Percentiles rank a stretch among this genome's conserved stretches.
These are phyloP conservation scores for Drosophila yooni DNA, from an alignment of 2,888 invertebrate genomes.

Conservation along the genomic window DNA sequence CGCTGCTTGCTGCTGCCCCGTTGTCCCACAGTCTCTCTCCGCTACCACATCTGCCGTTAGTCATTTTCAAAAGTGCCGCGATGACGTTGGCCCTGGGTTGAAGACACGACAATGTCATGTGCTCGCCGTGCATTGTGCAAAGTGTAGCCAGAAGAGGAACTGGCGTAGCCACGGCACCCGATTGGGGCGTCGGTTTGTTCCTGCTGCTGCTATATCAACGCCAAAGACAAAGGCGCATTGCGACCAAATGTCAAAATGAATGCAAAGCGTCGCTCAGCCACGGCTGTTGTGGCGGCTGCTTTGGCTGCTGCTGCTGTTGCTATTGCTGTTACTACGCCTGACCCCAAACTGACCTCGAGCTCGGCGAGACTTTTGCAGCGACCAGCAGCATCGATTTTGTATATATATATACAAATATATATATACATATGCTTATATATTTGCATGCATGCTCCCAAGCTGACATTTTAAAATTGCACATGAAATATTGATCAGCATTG, in stretches of 20 bases:
- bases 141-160: slow-evolving; percentile 36
- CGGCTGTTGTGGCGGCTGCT: slow-evolving; percentile 17
- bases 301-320: slow-evolving; percentile 9
- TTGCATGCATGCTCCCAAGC: slow-evolving; percentile 25
- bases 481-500: slow-evolving; percentile 75
- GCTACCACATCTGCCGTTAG: slow-evolving; percentile 67
- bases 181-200: slow-evolving; percentile 39
- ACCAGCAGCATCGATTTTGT: slow-evolving; percentile 64
- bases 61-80: slow-evolving; percentile 66
- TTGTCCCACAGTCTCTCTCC: not conserved
- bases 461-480: slow-evolving; percentile 66
- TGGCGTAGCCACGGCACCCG: slow-evolving; percentile 27
- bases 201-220: slow-evolving; percentile 57
- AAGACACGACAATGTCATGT: slow-evolving; percentile 64
- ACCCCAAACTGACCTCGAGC: slow-evolving; percentile 72
- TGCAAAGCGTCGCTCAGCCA: slow-evolving; percentile 47
- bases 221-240: slow-evolving; percentile 75
- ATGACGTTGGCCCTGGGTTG: slow-evolving; percentile 52
- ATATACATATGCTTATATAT: not conserved
- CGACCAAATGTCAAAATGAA: slow-evolving; percentile 74
- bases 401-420: too few species aligned
- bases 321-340: slow-evolving; percentile 37
- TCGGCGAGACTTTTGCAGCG: slow-evolving; percentile 47
- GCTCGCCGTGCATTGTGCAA: slow-evolving; percentile 64
- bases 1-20: slow-evolving; percentile 38